Percentiles rank a stretch among this genome's conserved stretches.
Conservation (phyloP, 92 coral and sea anemone genomes). For the Phenganax marumi region DNA sequence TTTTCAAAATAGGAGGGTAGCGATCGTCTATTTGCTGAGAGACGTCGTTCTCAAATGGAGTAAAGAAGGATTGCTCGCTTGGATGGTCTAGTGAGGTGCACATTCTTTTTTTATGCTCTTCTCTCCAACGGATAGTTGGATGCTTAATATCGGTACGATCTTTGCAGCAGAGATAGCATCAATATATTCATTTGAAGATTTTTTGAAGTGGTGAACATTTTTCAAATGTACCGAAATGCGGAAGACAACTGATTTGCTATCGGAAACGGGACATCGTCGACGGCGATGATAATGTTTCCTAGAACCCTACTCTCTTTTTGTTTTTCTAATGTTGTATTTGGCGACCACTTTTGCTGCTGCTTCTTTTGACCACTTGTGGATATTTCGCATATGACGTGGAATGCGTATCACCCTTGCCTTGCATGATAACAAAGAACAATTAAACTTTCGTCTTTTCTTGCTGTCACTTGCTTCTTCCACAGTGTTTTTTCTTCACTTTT, state of each 20-base stretch:
- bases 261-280: no score
- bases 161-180: neutral
- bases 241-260: neutral
- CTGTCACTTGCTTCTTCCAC: no score
- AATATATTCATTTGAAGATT: neutral
- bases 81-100: no score
- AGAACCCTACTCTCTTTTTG: no score
- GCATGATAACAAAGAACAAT: neutral
- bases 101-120: neutral
- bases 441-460: neutral
- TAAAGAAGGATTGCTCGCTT: neutral
- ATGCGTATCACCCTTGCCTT: neutral
- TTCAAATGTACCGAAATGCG: neutral
- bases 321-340: no score
- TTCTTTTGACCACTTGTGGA: neutral
- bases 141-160: neutral
- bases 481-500: no score
- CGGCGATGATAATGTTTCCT: no score
- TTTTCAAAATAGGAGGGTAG: neutral
- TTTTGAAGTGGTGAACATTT: neutral
- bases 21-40: neutral
- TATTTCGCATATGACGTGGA: conserved; percentile 15
- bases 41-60: neutral
- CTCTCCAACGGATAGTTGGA: neutral
- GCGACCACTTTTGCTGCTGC: conserved; percentile 8